Conservation (phyloP, 2,113 vertebrate genomes). For the Phalacrocorax pelagicus region DNA sequence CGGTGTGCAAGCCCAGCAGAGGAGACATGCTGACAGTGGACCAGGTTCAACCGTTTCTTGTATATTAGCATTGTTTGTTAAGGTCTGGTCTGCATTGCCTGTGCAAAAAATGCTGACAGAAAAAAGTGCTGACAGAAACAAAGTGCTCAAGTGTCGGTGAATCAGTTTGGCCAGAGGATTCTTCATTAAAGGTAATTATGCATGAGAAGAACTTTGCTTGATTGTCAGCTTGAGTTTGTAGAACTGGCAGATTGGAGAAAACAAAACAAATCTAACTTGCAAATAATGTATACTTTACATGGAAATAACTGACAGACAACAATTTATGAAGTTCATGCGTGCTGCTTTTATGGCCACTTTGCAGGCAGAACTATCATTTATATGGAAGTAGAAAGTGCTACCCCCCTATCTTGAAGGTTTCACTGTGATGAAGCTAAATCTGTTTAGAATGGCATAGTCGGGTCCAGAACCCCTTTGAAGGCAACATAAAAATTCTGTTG, state of each 20-base stretch:
- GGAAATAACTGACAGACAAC: background rate
- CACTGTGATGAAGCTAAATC: background rate
- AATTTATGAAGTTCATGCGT: background rate
- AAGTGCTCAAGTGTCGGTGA: background rate
- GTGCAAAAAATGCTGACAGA: background rate
- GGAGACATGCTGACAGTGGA: background rate
- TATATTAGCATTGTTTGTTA: background rate
- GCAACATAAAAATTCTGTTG: background rate
- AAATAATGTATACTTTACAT: background rate
- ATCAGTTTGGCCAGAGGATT: background rate
- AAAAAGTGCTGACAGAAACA: background rate
- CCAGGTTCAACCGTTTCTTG: background rate
- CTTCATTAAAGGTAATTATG: background rate
- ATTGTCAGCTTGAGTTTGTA: background rate
- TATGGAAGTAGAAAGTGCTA: background rate
- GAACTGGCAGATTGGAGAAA: background rate
- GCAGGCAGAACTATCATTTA: background rate
- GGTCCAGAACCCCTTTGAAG: background rate
- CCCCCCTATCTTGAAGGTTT: background rate
- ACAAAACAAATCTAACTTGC: conserved; percentile 25
- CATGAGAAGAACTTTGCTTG: background rate
- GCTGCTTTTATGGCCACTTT: background rate
- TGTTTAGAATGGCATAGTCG: accelerated
- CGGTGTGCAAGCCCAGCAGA: background rate
- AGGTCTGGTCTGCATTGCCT: background rate